A percentile compares a stretch with the other conserved stretches of the same genome.
phyloP scores from a whole-genome alignment of 2,797 vertebrate species.

The Bothrops alternatus region DNA sequence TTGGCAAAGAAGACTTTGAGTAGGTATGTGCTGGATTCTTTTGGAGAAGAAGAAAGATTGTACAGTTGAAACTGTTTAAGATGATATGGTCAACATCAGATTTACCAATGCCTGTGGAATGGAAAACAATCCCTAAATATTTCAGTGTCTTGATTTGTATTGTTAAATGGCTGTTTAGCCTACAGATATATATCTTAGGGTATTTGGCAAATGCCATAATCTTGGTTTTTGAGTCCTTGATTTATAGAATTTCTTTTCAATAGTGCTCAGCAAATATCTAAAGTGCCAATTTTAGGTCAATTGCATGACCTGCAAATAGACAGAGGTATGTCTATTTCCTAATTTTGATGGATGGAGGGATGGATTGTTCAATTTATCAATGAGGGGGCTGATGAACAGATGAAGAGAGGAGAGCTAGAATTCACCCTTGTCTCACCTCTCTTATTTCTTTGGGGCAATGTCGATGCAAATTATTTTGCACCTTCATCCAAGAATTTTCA shows the following conservation, averaged over 20 bases:
- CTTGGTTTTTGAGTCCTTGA: background rate
- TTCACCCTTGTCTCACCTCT: background rate
- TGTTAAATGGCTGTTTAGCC: background rate
- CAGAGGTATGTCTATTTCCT: background rate
- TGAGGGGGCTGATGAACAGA: background rate
- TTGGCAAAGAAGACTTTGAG: background rate
- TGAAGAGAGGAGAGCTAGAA: background rate
- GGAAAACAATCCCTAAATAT: background rate
- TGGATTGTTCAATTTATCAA: background rate
- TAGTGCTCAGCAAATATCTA: background rate
- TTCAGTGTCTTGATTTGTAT: background rate
- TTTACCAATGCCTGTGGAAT: background rate
- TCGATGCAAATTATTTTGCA: background rate
- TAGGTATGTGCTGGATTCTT: background rate
- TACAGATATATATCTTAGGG: background rate
- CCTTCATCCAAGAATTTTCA: background rate
- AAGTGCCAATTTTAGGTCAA: background rate
- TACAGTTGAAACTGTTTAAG: background rate
- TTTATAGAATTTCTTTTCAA: background rate
- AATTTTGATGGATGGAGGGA: background rate
- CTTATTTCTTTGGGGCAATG: background rate
- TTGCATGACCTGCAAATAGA: background rate
- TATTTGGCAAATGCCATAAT: background rate
- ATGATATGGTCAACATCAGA: background rate
- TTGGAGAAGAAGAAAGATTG: background rate